Conservation (phyloP, 2,113 vertebrate species). For the Halcyon malimbica region DNA sequence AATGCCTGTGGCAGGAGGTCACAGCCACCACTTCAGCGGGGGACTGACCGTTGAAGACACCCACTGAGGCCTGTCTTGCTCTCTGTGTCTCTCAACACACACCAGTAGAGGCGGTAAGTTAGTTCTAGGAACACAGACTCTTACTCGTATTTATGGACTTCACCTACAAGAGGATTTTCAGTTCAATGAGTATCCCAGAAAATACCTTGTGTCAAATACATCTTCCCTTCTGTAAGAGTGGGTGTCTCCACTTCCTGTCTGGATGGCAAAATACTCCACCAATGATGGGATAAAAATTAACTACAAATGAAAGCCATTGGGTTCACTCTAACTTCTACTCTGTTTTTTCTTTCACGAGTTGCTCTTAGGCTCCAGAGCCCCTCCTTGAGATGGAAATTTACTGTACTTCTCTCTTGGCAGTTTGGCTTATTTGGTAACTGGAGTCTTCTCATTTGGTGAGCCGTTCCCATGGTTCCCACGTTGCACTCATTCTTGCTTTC, state of each 20-base stretch:
- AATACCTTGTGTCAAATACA: background rate
- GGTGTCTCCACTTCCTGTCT: constrained; percentile 10
- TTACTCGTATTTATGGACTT: background rate
- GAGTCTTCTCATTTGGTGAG: background rate
- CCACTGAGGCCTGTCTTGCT: background rate
- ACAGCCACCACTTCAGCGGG: background rate
- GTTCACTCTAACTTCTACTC: background rate
- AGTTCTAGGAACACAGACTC: background rate
- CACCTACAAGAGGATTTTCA: background rate
- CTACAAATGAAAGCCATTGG: background rate
- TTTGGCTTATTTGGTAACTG: background rate
- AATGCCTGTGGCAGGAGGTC: background rate
- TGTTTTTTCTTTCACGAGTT: background rate
- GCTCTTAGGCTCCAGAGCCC: background rate
- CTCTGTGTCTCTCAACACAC: background rate
- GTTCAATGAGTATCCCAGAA: constrained; percentile 35
- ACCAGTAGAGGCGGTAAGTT: background rate
- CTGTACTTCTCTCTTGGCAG: background rate
- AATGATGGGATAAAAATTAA: background rate
- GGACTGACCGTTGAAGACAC: background rate
- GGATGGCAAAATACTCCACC: background rate
- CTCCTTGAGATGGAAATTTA: background rate
- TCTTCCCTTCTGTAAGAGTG: background rate
- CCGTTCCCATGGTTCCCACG: background rate
- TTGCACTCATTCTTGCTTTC: background rate